phyloP scores from a whole-genome alignment of 2,888 invertebrate species.

The Ligdia adustata region DNA sequence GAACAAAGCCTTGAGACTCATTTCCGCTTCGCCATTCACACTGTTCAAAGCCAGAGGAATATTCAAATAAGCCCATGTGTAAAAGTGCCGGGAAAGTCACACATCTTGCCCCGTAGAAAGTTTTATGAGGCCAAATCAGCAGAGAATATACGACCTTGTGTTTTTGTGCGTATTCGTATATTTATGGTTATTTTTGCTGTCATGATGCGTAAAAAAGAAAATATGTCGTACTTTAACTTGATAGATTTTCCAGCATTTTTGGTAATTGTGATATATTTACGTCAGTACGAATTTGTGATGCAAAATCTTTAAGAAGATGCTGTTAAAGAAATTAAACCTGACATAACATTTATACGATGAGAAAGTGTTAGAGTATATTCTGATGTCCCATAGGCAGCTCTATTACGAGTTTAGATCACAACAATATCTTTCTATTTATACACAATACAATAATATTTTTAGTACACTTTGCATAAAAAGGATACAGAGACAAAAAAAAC shows the following conservation, averaged over 20 bases:
- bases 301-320: too few relatives aligned
- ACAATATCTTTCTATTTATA: too few relatives aligned
- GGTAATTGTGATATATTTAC: too few relatives aligned
- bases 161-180: not conserved
- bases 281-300: too few relatives aligned
- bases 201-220: not conserved
- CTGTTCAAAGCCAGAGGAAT: constrained; percentile 24
- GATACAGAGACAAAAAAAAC: too few relatives aligned
- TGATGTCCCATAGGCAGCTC: too few relatives aligned
- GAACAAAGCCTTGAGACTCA: constrained; percentile 19
- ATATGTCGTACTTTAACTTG: constrained; percentile 1
- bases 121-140: constrained; percentile 12
- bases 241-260: not conserved
- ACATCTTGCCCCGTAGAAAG: constrained; percentile 13
- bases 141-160: not conserved
- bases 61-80: constrained; percentile 26
- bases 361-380: too few relatives aligned
- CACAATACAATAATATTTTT: too few relatives aligned
- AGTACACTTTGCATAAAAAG: too few relatives aligned
- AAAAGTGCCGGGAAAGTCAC: constrained; percentile 21
- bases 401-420: too few relatives aligned
- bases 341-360: too few relatives aligned
- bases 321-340: too few relatives aligned
- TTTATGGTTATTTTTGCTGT: constrained; percentile 1
- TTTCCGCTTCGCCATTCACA: constrained; percentile 24